Evolutionary conservation across 1,140 invertebrate species (phyloP).

Genomic region (Antheraea pernyi): DNA sequence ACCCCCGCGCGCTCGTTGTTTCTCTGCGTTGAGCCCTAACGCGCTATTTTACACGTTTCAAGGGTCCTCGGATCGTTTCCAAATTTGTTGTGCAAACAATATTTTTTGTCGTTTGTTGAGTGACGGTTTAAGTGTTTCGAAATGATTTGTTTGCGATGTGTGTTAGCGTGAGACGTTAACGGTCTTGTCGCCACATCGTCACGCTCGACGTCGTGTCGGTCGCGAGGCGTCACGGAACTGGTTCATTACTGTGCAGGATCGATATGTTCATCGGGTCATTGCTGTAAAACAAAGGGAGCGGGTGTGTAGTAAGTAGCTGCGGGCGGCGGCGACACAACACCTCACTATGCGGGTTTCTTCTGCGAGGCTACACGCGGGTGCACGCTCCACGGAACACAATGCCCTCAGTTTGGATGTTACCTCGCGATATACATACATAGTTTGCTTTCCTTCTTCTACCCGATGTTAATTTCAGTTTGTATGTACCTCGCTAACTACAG

Average conservation of each 20-base stretch:
- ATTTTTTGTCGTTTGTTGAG: slow-evolving; percentile 57
- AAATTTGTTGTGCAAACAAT: slow-evolving; percentile 54
- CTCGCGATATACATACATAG: neutral
- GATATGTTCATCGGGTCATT: neutral
- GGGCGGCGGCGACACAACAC: neutral
- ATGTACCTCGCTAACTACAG: too few species aligned
- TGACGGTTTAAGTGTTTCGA: slow-evolving; percentile 66
- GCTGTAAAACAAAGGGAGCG: neutral
- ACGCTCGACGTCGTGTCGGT: neutral
- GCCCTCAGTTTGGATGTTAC: neutral
- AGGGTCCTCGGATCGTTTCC: slow-evolving; percentile 54
- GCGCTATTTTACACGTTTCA: slow-evolving; percentile 65
- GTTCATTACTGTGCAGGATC: too few species aligned
- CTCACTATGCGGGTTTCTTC: too few species aligned
- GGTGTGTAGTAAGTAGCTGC: slow-evolving; percentile 7
- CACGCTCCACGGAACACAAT: neutral
- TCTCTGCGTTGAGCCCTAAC: slow-evolving; percentile 29
- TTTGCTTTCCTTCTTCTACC: too few species aligned
- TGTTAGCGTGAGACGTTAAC: slow-evolving; percentile 27
- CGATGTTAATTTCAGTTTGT: too few species aligned
- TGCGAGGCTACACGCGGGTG: slow-evolving; percentile 2
- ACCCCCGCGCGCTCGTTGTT: neutral
- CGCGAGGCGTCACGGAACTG: too few species aligned
- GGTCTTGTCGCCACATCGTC: neutral
- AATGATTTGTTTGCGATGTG: slow-evolving; percentile 70